Percentiles rank a stretch among this genome's conserved stretches.
Conservation (phyloP, 2,888 invertebrate genomes). For the Phortica magna region DNA sequence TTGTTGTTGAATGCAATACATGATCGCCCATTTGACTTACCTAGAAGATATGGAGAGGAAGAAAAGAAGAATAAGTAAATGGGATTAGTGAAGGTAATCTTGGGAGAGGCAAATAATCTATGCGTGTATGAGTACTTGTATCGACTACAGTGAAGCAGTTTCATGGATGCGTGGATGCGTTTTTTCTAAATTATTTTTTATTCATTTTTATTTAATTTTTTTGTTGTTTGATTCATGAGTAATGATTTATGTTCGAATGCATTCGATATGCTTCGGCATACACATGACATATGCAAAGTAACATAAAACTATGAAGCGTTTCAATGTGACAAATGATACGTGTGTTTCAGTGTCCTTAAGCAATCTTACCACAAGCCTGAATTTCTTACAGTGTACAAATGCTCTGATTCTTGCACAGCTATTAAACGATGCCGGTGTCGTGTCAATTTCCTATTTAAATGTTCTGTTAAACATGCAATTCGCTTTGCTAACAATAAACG, state of each 20-base stretch:
- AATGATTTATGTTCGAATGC: neutral
- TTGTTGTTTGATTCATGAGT: neutral
- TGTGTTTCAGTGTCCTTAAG: neutral
- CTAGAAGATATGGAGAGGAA: conserved; percentile 16
- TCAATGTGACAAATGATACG: neutral
- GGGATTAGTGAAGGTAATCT: neutral
- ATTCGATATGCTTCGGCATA: conserved; percentile 6
- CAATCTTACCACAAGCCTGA: neutral
- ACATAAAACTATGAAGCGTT: conserved; percentile 15
- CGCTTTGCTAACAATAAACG: conserved; percentile 19
- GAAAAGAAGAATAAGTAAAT: conserved; percentile 20
- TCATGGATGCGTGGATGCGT: conserved; percentile 16
- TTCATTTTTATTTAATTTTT: neutral
- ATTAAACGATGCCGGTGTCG: neutral
- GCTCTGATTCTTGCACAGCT: too few relatives aligned
- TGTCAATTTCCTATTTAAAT: conserved; percentile 16
- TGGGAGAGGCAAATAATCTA: neutral
- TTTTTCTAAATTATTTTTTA: conserved; percentile 23
- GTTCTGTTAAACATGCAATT: neutral
- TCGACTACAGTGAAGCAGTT: conserved; percentile 27
- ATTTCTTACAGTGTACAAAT: neutral
- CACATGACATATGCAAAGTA: conserved; percentile 16
- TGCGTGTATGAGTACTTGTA: neutral
- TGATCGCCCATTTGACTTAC: conserved; percentile 32
- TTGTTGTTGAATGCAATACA: neutral